Evolutionary conservation across 2,888 invertebrate genomes (phyloP).

Genomic region (Epistrophella euchroma): DNA sequence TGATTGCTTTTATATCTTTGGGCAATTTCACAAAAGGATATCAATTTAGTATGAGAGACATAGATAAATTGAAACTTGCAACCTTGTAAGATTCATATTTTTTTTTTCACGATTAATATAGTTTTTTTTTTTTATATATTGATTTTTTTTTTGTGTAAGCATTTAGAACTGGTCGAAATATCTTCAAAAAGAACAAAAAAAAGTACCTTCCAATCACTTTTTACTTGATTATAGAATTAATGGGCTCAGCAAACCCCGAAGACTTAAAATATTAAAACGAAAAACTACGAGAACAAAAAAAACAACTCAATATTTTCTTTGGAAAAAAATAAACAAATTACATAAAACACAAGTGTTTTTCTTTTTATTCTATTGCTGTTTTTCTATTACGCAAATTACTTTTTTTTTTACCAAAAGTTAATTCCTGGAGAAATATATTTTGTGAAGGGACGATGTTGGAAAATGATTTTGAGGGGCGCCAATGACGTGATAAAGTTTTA

Average conservation of each 20-base stretch:
- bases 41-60: conserved; percentile 10
- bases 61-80: conserved; percentile 1
- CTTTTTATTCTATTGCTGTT: conserved; percentile 50
- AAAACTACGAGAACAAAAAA: not conserved
- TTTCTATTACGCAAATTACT: conserved; percentile 61
- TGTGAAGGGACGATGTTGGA: not conserved
- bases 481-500: conserved; percentile 41
- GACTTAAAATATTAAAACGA: not conserved
- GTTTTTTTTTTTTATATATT: not conserved
- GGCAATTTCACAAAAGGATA: conserved; percentile 51
- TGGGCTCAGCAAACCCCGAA: conserved; percentile 12
- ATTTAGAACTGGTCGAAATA: not conserved
- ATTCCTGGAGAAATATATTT: conserved; percentile 16
- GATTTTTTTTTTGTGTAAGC: not conserved
- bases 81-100: conserved; percentile 36
- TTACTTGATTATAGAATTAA: conserved; percentile 30
- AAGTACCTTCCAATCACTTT: not conserved
- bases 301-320: not conserved
- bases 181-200: not conserved
- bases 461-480: conserved; percentile 24
- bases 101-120: conserved; percentile 22
- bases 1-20: conserved; percentile 57
- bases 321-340: not conserved
- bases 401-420: conserved; percentile 32
- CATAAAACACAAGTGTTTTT: conserved; percentile 46